Conservation (phyloP, 2,888 invertebrate species). For the Seira sanloemensis region DNA sequence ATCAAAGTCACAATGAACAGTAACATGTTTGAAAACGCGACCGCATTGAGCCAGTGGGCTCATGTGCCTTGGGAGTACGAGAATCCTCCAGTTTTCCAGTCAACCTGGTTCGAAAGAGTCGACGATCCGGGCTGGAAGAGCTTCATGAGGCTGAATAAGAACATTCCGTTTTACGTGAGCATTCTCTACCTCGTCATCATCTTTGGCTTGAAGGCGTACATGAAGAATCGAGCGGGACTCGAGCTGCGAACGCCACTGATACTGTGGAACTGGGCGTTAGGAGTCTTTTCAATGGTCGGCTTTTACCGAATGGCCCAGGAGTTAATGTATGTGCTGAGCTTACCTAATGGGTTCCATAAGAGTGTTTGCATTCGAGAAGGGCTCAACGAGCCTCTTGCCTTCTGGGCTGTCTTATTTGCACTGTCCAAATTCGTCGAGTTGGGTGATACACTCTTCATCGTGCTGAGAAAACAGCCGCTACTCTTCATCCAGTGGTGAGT, state of each 20-base stretch:
- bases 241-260: conserved; percentile 90
- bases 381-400: conserved; percentile 53
- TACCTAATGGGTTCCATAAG: conserved; percentile 59
- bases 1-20: neutral
- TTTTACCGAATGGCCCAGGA: conserved; percentile 57
- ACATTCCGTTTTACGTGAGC: conserved; percentile 51
- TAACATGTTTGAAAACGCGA: conserved; percentile 47
- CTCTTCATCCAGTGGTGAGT: conserved; percentile 60
- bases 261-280: conserved; percentile 93
- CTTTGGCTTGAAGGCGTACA: conserved; percentile 93
- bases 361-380: conserved; percentile 60
- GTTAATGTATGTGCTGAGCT: conserved; percentile 52
- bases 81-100: conserved; percentile 49
- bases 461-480: conserved; percentile 57
- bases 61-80: conserved; percentile 55
- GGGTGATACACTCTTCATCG: conserved; percentile 60
- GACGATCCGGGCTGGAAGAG: conserved; percentile 58
- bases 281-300: conserved; percentile 76
- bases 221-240: conserved; percentile 93
- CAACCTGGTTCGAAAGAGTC: conserved; percentile 52
- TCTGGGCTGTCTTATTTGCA: conserved; percentile 57
- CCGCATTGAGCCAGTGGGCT: conserved; percentile 49
- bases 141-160: conserved; percentile 47
- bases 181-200: conserved; percentile 91
- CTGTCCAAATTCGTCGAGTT: conserved; percentile 57